Percentiles rank a stretch among this genome's conserved stretches.
These are phyloP conservation scores for Indicator maculatus DNA, from an alignment of 2,113 vertebrate species.

Conservation along the genomic window DNA sequence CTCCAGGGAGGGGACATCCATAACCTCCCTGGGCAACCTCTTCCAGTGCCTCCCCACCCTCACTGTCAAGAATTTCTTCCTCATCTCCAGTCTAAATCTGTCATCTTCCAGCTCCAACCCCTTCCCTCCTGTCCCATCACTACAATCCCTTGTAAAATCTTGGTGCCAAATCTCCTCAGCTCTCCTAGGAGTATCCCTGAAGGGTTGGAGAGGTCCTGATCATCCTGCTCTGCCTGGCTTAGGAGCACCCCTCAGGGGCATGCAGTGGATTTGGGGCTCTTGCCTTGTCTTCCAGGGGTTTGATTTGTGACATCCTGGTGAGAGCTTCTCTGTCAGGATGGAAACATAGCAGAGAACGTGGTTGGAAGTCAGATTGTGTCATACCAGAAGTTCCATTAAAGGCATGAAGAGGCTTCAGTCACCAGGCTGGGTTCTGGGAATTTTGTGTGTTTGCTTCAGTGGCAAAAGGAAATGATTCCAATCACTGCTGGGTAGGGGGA, in stretches of 20 bases:
- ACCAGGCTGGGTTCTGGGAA: not conserved
- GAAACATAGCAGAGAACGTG: accelerated
- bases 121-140: too few relatives aligned
- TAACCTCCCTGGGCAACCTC: too few relatives aligned
- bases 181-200: not conserved
- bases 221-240: not conserved
- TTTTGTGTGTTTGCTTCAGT: not conserved
- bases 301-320: not conserved
- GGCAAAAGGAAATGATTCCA: not conserved
- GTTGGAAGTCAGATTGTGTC: not conserved
- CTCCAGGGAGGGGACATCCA: too few relatives aligned
- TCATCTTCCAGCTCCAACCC: too few relatives aligned
- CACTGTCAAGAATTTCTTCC: too few relatives aligned
- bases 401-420: not conserved
- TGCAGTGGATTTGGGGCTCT: not conserved
- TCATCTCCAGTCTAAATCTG: too few relatives aligned
- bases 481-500: not conserved
- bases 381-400: accelerated
- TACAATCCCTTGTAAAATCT: too few relatives aligned
- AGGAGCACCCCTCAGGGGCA: accelerated
- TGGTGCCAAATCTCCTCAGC: not conserved
- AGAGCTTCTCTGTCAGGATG: not conserved
- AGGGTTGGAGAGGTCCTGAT: not conserved
- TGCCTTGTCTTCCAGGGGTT: not conserved
- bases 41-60: too few relatives aligned